Evolutionary conservation across 2,113 vertebrate genomes (phyloP), one percentile per base, ranked within the genome.

Genomic region (Cheirogaleus medius): DNA sequence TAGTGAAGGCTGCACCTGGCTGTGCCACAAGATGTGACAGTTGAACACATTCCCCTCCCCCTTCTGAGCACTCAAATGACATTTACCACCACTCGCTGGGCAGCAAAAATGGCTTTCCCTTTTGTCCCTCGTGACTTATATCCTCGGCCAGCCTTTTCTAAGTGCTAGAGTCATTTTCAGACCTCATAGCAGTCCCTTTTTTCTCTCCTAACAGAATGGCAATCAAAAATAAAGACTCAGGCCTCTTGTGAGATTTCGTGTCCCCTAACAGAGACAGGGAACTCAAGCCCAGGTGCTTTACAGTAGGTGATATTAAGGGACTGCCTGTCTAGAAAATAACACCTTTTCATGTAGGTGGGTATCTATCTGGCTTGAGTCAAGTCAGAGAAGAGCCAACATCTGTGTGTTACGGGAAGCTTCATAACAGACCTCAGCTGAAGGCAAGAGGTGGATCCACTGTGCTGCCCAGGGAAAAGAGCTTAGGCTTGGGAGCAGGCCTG

Each of bases 41-140:
- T 17, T 5, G 5, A 63, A 81, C 54, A 47, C 27, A 1, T 6
- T 15, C 0, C 6, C 56, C 5, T 0, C 14, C 29, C 1, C 27
- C 27, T 73, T n/a, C 87, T 78, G 60, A 64, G 52, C 2, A 21
- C 23, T 9, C 7, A 21, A 5, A 1, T 52, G 49, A 44, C 32
- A 6, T 90, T 84, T 25, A 49, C 8, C 25, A 27, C 15, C 66
- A 42, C 1, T 77, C 23, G 0, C 6, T 15, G 1, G 12, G 47
- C 1, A 11, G 54, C 42, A 29, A 32, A 34, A 63, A 34, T 37
- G 10, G 8, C 23, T 82, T 85, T 93, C 32, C 8, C 32, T 78
- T 49, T 56, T 21, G 20, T 42, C 32, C 3, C 47, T 91, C 20
- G 11, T 44, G 49, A 29, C 18, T 27, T 49, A 10, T 12, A 44